phyloP scores from a whole-genome alignment of 1,140 invertebrate species.

The Triops longicaudatus region DNA sequence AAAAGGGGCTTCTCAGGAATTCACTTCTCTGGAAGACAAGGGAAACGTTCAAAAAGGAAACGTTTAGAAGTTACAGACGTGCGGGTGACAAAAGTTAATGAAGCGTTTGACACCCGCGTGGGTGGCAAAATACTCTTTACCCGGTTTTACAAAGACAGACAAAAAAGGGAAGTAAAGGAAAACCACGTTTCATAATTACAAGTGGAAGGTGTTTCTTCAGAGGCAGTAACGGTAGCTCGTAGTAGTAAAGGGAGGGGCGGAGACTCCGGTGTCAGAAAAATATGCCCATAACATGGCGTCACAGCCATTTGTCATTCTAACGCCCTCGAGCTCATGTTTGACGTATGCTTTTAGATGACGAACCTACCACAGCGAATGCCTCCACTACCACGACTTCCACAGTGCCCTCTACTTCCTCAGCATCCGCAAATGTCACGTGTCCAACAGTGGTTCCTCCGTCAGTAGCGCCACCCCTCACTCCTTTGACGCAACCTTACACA shows the following conservation, averaged over 20 bases:
- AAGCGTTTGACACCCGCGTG: background rate
- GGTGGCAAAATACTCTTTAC: background rate
- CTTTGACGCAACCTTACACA: slow-evolving; percentile 39
- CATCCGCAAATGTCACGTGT: background rate
- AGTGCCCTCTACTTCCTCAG: slow-evolving; percentile 2
- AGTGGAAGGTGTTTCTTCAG: background rate
- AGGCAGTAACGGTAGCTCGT: background rate
- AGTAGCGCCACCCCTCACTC: slow-evolving; percentile 20
- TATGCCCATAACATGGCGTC: slow-evolving; percentile 4
- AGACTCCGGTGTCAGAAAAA: background rate
- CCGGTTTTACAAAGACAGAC: background rate
- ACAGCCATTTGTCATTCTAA: background rate
- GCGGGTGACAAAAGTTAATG: slow-evolving; percentile 13
- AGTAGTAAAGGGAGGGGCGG: background rate
- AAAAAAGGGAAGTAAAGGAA: background rate
- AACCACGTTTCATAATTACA: background rate
- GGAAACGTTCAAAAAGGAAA: background rate
- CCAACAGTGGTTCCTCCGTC: background rate
- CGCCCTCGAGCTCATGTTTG: background rate
- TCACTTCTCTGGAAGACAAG: too few relatives aligned
- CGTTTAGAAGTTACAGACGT: background rate
- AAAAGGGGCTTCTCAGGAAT: too few relatives aligned
- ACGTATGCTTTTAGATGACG: slow-evolving; percentile 13
- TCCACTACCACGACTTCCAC: slow-evolving; percentile 3
- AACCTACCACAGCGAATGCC: background rate